Evolutionary conservation across 1,140 invertebrate species (phyloP).

Genomic region (Alviniconcha marisindica): DNA sequence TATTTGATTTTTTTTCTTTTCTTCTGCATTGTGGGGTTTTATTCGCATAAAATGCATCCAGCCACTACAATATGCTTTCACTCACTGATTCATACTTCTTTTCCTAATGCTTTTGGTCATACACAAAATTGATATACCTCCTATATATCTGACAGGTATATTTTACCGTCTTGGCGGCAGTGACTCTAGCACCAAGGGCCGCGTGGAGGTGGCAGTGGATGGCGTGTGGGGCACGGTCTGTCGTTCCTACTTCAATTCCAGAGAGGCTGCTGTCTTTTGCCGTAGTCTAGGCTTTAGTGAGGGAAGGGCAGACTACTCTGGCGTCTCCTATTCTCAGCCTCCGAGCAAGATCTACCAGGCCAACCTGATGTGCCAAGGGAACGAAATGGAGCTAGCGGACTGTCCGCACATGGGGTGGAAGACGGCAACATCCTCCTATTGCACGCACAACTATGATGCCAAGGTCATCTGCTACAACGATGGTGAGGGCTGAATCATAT

Average conservation of each 20-base stretch:
- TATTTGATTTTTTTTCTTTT: too few species aligned
- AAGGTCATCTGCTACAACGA: constrained; percentile 36
- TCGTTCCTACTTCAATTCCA: constrained; percentile 54
- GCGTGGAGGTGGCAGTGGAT: constrained; percentile 58
- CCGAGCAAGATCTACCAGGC: constrained; percentile 30
- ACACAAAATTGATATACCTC: not conserved
- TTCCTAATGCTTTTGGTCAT: too few species aligned
- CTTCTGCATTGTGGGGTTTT: too few species aligned
- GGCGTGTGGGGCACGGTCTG: constrained; percentile 64
- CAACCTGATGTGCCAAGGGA: constrained; percentile 50
- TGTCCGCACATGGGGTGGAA: constrained; percentile 64
- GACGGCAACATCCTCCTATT: constrained; percentile 42
- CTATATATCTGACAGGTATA: not conserved
- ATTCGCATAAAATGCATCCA: too few species aligned
- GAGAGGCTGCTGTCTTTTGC: constrained; percentile 62
- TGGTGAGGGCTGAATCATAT: constrained; percentile 14
- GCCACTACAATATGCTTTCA: too few species aligned
- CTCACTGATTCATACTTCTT: too few species aligned
- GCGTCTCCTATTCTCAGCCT: not conserved
- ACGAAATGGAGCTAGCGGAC: constrained; percentile 53
- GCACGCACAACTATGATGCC: constrained; percentile 40
- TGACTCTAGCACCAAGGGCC: constrained; percentile 40
- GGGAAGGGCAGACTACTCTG: constrained; percentile 33
- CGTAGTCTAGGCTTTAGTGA: constrained; percentile 53
- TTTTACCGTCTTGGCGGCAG: constrained; percentile 13